Conservation (phyloP, 2,888 invertebrate genomes). For the Hedychridium roseum region DNA sequence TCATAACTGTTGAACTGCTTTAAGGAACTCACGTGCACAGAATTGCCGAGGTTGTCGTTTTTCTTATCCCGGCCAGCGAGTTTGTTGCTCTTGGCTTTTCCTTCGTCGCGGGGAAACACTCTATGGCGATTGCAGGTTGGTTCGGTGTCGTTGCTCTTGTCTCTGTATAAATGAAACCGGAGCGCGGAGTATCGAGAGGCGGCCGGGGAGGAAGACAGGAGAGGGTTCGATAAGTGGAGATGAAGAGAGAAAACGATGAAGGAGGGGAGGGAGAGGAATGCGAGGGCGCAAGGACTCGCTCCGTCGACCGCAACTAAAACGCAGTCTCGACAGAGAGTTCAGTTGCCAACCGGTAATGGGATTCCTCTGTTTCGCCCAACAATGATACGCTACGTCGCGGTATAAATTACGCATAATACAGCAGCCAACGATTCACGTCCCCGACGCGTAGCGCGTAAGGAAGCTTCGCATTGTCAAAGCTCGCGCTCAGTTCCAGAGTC, state of each 20-base stretch:
- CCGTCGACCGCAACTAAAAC: conserved; percentile 56
- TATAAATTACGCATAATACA: conserved; percentile 59
- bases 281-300: conserved; percentile 45
- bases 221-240: conserved; percentile 22
- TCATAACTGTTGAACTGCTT: no score
- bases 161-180: neutral
- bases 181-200: conserved; percentile 21
- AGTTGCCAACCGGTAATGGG: conserved; percentile 60
- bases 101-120: conserved; percentile 37
- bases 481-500: no score
- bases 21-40: no score
- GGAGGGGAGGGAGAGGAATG: conserved; percentile 11
- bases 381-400: conserved; percentile 58
- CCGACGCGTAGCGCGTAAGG: conserved; percentile 25
- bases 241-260: conserved; percentile 15
- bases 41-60: no score
- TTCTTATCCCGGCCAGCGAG: no score
- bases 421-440: conserved; percentile 24
- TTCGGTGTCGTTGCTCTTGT: neutral
- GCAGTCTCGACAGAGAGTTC: conserved; percentile 51
- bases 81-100: no score
- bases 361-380: conserved; percentile 60
- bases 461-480: no score
- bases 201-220: conserved; percentile 1
- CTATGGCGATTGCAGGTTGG: conserved; percentile 28